These are phyloP conservation scores for Eumacrocentrus americanus DNA, from an alignment of 2,888 invertebrate species.

Conservation along the genomic window DNA sequence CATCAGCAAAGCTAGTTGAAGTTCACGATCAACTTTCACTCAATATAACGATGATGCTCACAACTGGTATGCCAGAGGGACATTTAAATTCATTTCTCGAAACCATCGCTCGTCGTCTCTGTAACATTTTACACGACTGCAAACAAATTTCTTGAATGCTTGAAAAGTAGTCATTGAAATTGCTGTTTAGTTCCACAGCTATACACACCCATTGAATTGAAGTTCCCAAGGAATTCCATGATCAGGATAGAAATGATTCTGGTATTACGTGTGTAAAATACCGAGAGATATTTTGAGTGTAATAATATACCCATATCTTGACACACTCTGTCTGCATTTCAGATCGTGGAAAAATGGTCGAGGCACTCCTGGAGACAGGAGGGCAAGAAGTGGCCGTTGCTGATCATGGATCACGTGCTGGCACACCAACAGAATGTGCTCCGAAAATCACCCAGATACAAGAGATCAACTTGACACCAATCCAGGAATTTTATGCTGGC, in stretches of 20 bases:
- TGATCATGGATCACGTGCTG: conserved; percentile 45
- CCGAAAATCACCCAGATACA: conserved; percentile 37
- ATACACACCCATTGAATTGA: background rate
- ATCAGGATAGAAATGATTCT: conserved; percentile 5
- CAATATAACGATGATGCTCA: conserved; percentile 33
- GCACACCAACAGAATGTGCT: conserved; percentile 46
- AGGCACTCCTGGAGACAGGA: conserved; percentile 55
- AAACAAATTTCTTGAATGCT: conserved; percentile 18
- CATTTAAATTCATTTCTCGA: background rate
- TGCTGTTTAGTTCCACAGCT: background rate
- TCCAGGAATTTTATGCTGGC: conserved; percentile 64
- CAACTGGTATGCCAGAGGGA: conserved; percentile 39
- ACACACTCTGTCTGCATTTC: conserved; percentile 9
- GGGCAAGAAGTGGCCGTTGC: conserved; percentile 55
- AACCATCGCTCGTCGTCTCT: conserved; percentile 17
- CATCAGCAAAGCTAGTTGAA: conserved; percentile 39
- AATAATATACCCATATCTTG: background rate
- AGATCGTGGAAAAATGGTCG: conserved; percentile 49
- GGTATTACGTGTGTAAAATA: conserved; percentile 1
- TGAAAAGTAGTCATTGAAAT: background rate
- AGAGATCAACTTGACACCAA: conserved; percentile 45
- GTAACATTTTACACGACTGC: background rate
- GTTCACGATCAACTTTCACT: conserved; percentile 61
- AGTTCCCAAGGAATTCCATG: background rate
- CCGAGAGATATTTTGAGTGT: background rate